Base-by-base conservation (phyloP, 2,797 vertebrate species). In the Peromyscus nudipes region DNA sequence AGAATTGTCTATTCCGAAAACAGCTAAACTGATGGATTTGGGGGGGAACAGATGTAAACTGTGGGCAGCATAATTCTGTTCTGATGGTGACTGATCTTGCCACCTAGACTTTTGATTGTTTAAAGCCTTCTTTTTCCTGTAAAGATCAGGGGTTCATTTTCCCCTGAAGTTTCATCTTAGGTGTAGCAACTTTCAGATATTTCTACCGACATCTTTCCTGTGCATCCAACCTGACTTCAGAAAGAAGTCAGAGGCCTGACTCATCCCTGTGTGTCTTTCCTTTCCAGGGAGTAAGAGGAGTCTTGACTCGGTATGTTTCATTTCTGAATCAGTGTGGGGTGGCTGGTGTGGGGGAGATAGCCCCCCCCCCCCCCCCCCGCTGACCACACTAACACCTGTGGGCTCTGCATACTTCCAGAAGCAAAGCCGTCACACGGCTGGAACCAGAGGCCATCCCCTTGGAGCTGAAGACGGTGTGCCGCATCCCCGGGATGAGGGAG, bases 401-500 rank as follows among this genome's bases (percentile, higher is more conserved):
- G 10, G 13, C 62, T 34, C 52, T 95, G 29, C 71, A 34, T 11
- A 37, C 43, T 92, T 69, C 73, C 76, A 98, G 97, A 94, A 95
- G 96, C 62, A 79, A 92, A 17, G 57, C 86, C 31, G 4, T 98
- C 8, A 27, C 79, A 2, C 92, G 69, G 7, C 95, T 91, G 31
- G 97, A 96, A 10, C 94, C 76, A 1, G 97, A 96, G 82, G 3
- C 86, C 64, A 95, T 97, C 31, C 95, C 98, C 0, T 79, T 98
- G 97, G 97, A 97, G 12, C 92, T 98, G 95, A 98, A 71, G 96
- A 98, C 98, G 19, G 75, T 97, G 19, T 99, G 98, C 80, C 82
- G 65, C 83, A 98, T 98, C 96, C 98, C 98, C 0, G 96, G 98
- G 13, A 95, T 98, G 98, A 98, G 98, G 80, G 97, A 98, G 12